phyloP scores from a whole-genome alignment of 2,888 invertebrate genomes.

The Nomada goodeniana region DNA sequence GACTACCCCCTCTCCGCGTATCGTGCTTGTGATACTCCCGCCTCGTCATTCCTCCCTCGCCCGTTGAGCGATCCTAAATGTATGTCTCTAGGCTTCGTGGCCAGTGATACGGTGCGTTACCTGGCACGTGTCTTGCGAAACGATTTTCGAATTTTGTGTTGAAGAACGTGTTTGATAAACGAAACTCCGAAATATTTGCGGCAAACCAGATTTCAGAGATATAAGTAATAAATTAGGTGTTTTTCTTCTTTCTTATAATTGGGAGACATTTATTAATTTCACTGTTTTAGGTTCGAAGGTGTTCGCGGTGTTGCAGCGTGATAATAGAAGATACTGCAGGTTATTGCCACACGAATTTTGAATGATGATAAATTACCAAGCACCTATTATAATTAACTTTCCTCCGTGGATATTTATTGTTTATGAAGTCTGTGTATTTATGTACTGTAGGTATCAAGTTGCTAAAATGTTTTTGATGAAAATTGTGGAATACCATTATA shows the following conservation, averaged over 20 bases:
- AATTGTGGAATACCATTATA: background rate
- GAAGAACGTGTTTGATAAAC: background rate
- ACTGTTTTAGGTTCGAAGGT: too few relatives aligned
- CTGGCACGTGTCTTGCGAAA: background rate
- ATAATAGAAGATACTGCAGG: too few relatives aligned
- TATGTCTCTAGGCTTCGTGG: background rate
- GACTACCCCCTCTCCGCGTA: conserved; percentile 13
- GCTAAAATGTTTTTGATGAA: too few relatives aligned
- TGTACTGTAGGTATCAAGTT: background rate
- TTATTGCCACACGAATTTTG: too few relatives aligned
- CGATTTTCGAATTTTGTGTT: background rate
- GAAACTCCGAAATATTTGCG: background rate
- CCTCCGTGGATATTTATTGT: too few relatives aligned
- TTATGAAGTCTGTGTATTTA: too few relatives aligned
- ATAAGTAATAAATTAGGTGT: background rate
- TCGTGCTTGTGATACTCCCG: background rate
- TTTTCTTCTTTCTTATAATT: background rate
- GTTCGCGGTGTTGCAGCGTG: too few relatives aligned
- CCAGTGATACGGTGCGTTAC: background rate
- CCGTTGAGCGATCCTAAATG: conserved; percentile 3
- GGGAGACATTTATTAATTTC: background rate
- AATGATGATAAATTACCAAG: too few relatives aligned
- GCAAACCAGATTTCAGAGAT: background rate
- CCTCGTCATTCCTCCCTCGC: conserved; percentile 26
- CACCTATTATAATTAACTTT: too few relatives aligned